Evolutionary conservation across 2,888 invertebrate species (phyloP).

Genomic region (Mongoloraphidia duomilia): DNA sequence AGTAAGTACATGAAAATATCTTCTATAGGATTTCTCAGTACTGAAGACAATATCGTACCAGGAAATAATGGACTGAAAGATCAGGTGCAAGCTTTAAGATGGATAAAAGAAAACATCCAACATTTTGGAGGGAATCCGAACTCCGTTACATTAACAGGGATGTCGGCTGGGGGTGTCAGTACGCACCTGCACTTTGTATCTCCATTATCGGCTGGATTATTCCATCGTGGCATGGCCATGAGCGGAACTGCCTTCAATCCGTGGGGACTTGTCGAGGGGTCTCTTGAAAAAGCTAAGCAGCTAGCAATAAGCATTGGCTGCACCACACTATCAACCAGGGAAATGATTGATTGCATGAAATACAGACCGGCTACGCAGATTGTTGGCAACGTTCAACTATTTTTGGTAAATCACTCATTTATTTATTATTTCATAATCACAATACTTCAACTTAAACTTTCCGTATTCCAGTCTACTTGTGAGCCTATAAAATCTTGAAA

Average conservation of each 20-base stretch:
- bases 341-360: conserved; percentile 44
- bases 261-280: conserved; percentile 41
- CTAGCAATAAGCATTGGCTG: conserved; percentile 45
- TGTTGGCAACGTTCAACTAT: conserved; percentile 36
- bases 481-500: not conserved
- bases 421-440: not conserved
- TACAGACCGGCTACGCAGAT: conserved; percentile 39
- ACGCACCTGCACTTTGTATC: conserved; percentile 27
- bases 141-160: conserved; percentile 25
- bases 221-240: conserved; percentile 45
- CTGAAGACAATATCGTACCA: conserved; percentile 24
- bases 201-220: conserved; percentile 34
- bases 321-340: conserved; percentile 30
- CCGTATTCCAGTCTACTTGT: not conserved
- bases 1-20: not conserved
- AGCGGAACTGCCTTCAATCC: conserved; percentile 46
- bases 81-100: conserved; percentile 24
- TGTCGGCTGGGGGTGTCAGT: conserved; percentile 27
- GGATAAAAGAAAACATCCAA: conserved; percentile 25
- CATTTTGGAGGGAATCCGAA: conserved; percentile 27
- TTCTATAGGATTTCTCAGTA: conserved; percentile 24
- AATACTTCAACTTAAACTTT: not conserved
- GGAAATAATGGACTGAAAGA: conserved; percentile 29
- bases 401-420: conserved; percentile 27
- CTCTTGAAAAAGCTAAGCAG: conserved; percentile 37